phyloP scores from a whole-genome alignment of 2,797 vertebrate species.

The Sus cebifrons region DNA sequence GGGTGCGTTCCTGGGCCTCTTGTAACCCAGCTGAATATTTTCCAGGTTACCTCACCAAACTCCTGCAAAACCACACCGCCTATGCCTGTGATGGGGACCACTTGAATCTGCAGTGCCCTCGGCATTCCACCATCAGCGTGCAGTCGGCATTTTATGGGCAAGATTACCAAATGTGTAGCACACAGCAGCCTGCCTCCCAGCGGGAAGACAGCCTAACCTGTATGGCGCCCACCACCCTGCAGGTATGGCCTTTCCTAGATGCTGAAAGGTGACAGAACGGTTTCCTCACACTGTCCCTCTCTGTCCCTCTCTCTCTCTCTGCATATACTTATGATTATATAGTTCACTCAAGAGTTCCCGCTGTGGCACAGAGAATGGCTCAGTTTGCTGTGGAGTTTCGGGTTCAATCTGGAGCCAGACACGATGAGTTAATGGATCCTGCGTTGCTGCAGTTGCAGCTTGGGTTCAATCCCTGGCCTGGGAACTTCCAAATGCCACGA shows the following conservation, averaged over 20 bases:
- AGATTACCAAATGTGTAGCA: constrained; percentile 88
- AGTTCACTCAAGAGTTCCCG: not conserved
- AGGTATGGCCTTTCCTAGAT: constrained; percentile 90
- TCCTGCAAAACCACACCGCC: constrained; percentile 96
- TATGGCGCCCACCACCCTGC: constrained; percentile 94
- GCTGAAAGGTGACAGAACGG: not conserved
- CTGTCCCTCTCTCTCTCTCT: not conserved
- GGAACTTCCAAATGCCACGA: too few species aligned
- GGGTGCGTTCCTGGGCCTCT: constrained; percentile 82
- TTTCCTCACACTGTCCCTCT: not conserved
- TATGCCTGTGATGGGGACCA: constrained; percentile 95
- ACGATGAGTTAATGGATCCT: too few species aligned
- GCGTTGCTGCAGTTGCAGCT: too few species aligned
- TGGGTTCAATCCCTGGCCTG: too few species aligned
- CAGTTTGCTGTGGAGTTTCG: too few species aligned
- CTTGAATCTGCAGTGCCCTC: constrained; percentile 95
- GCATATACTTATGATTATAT: not conserved
- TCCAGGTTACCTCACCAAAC: constrained; percentile 96
- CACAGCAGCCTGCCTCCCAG: constrained; percentile 84
- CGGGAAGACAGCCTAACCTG: constrained; percentile 91
- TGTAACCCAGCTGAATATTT: constrained; percentile 89
- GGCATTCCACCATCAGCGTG: constrained; percentile 97
- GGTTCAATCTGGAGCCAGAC: too few species aligned
- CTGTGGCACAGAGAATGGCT: too few species aligned
- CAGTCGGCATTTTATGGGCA: constrained; percentile 96